phyloP scores from a whole-genome alignment of 2,113 vertebrate genomes.

The Castor canadensis region DNA sequence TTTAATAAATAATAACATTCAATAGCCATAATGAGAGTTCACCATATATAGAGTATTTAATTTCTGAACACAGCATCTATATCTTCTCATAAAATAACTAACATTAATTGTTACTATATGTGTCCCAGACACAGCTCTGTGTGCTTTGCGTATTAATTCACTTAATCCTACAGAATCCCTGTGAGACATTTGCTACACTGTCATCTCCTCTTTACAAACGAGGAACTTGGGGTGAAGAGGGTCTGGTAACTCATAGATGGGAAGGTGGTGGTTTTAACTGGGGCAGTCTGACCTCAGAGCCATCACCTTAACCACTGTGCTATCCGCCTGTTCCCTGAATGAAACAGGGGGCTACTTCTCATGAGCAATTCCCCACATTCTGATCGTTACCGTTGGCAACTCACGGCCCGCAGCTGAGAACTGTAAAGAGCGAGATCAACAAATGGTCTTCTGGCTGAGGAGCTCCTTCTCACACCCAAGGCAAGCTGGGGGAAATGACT shows the following conservation, averaged over 20 bases:
- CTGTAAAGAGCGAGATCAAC: background rate
- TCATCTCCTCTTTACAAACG: conserved; percentile 1
- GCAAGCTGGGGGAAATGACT: background rate
- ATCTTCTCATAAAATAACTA: conserved; percentile 72
- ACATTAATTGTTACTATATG: conserved; percentile 46
- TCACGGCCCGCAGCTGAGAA: background rate
- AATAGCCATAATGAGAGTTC: conserved; percentile 66
- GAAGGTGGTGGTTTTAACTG: background rate
- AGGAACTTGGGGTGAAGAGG: conserved; percentile 28
- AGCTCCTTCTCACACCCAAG: background rate
- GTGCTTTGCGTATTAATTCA: conserved; percentile 49
- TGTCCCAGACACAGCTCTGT: conserved; percentile 3
- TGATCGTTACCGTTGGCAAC: background rate
- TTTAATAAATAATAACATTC: conserved; percentile 79
- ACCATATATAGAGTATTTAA: conserved; percentile 67
- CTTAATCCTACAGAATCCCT: conserved; percentile 55
- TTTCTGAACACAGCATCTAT: conserved; percentile 63
- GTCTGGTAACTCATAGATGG: background rate
- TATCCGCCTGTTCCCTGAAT: background rate
- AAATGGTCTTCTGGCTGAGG: background rate
- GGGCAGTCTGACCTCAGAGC: background rate
- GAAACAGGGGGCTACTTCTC: background rate
- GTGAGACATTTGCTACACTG: background rate
- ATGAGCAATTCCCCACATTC: background rate
- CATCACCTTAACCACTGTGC: background rate